phyloP scores from a whole-genome alignment of 2,113 vertebrate genomes.

The Muscicapa adusta region DNA sequence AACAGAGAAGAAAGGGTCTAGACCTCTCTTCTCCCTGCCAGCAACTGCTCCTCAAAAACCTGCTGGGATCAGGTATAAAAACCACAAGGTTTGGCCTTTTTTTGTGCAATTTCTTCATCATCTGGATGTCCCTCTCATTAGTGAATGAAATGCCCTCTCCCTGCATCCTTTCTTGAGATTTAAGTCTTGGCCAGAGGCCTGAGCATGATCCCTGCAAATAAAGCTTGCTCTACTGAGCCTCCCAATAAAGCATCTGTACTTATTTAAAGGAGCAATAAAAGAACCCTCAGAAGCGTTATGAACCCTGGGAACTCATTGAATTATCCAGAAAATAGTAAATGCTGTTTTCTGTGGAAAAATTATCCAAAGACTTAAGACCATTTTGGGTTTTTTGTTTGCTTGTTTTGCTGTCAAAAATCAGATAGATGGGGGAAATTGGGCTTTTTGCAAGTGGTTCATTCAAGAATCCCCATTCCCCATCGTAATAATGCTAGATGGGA shows the following conservation, averaged over 20 bases:
- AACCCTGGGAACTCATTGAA: background rate
- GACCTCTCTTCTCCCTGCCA: background rate
- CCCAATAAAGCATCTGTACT: background rate
- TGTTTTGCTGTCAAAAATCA: background rate
- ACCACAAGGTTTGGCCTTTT: background rate
- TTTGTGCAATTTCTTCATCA: background rate
- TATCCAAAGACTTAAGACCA: background rate
- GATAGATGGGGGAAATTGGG: background rate
- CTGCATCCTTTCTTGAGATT: background rate
- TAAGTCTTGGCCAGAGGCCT: background rate
- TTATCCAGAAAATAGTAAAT: background rate
- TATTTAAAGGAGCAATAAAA: background rate
- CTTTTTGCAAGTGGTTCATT: background rate
- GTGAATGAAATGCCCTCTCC: background rate
- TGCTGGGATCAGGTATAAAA: background rate
- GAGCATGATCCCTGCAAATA: background rate
- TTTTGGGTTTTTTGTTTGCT: background rate
- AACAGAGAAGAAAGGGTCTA: background rate
- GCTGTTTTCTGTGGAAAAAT: background rate
- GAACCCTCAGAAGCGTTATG: background rate
- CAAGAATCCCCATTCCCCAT: slow-evolving; percentile 32
- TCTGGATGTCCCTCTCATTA: background rate
- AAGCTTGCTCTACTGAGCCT: background rate
- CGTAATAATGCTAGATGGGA: slow-evolving; percentile 47
- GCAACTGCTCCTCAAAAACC: background rate